Evolutionary conservation across 2,113 vertebrate genomes (phyloP).

Genomic region (Neolamprologus longior): DNA sequence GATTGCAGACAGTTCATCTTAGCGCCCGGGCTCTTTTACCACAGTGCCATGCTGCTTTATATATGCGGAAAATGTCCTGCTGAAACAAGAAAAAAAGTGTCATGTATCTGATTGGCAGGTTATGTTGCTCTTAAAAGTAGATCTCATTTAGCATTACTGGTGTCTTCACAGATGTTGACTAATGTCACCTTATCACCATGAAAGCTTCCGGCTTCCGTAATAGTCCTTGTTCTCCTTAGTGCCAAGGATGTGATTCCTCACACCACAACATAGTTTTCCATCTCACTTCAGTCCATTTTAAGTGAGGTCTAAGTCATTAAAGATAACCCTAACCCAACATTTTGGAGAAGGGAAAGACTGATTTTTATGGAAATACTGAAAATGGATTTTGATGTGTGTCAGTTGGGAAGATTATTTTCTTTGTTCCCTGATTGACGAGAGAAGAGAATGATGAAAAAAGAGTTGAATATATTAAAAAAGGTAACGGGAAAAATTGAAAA

Average conservation of each 20-base stretch:
- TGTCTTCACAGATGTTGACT: background rate
- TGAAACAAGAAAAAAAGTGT: background rate
- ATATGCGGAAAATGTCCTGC: background rate
- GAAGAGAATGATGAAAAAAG: background rate
- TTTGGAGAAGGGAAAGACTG: background rate
- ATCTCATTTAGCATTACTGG: background rate
- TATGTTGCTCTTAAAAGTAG: background rate
- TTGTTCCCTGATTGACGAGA: background rate
- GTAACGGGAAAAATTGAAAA: fast-evolving
- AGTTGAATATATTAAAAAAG: background rate
- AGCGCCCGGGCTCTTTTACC: background rate
- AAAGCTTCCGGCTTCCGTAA: background rate
- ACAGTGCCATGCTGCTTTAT: background rate
- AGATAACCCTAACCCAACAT: background rate
- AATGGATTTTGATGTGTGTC: background rate
- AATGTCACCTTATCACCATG: background rate
- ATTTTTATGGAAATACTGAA: background rate
- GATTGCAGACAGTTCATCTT: background rate
- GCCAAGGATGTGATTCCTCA: background rate
- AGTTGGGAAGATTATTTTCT: background rate
- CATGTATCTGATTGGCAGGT: background rate
- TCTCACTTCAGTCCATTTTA: background rate
- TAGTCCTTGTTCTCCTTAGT: background rate
- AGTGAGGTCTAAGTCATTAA: background rate
- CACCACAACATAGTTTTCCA: background rate